phyloP scores from a whole-genome alignment of 2,888 invertebrate species.

The Caenorhabditis japonica region DNA sequence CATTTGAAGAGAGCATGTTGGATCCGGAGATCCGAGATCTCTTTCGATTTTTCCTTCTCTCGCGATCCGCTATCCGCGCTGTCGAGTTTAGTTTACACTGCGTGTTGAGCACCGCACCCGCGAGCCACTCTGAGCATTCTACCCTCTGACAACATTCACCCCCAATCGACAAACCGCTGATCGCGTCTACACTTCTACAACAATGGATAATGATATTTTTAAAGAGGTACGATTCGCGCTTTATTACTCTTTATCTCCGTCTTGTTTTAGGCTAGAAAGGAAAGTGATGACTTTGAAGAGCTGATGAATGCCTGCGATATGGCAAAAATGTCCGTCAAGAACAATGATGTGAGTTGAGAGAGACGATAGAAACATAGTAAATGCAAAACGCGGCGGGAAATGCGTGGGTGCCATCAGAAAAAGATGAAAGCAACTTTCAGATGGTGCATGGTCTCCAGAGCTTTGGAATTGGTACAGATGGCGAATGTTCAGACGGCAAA shows the following conservation, averaged over 20 bases:
- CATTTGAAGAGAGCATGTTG: constrained; percentile 7
- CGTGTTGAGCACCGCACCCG: constrained; percentile 39
- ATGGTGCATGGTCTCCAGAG: constrained; percentile 52
- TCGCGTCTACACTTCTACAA: constrained; percentile 11
- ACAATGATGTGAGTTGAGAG: constrained; percentile 53
- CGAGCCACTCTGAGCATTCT: constrained; percentile 48
- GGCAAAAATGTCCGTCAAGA: constrained; percentile 58
- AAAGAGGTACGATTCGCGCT: constrained; percentile 30
- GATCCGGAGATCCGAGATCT: constrained; percentile 20
- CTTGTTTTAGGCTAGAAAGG: constrained; percentile 55
- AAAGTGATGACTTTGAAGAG: constrained; percentile 62
- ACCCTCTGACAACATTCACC: constrained; percentile 55
- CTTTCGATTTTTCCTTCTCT: constrained; percentile 51
- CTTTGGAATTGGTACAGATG: constrained; percentile 20
- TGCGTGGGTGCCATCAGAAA: constrained; percentile 30
- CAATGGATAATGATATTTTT: constrained; percentile 50
- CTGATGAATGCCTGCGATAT: constrained; percentile 64
- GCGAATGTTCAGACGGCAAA: constrained; percentile 4
- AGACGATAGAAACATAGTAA: constrained; percentile 7
- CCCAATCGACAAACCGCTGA: constrained; percentile 47
- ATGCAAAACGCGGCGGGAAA: neutral
- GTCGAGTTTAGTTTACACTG: constrained; percentile 50
- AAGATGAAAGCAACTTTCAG: constrained; percentile 30
- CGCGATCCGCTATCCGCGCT: constrained; percentile 1
- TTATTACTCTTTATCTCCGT: neutral